phyloP scores from a whole-genome alignment of 2,797 vertebrate genomes.

The Echeneis naucrates region DNA sequence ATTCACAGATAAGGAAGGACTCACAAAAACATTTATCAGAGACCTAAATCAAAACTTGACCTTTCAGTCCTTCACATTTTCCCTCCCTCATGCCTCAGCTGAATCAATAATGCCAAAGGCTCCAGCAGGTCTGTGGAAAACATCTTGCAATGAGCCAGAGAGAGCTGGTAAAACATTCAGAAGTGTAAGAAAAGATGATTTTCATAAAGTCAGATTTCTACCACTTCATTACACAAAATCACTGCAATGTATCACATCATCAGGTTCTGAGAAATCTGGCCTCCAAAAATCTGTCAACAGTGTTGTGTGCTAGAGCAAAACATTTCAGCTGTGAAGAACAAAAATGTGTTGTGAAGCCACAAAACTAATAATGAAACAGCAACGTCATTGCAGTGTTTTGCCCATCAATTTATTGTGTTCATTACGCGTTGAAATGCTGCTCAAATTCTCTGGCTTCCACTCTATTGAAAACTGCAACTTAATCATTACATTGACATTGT shows the following conservation, averaged over 20 bases:
- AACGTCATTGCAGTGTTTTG: conserved; percentile 3
- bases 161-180: not conserved
- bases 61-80: conserved; percentile 56
- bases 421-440: not conserved
- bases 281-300: conserved; percentile 2
- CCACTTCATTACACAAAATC: conserved; percentile 18
- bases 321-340: conserved; percentile 18
- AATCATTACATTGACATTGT: too few species aligned
- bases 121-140: conserved; percentile 1
- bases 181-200: not conserved
- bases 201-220: conserved; percentile 2
- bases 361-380: conserved; percentile 2
- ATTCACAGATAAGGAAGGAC: conserved; percentile 49
- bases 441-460: conserved; percentile 4
- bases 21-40: conserved; percentile 54
- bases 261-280: conserved; percentile 11
- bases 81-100: conserved; percentile 1
- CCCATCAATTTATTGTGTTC: conserved; percentile 15
- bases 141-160: not conserved
- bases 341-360: conserved; percentile 25
- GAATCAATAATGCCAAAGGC: conserved; percentile 46
- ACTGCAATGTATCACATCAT: conserved; percentile 19
- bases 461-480: conserved; percentile 9
- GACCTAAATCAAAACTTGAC: conserved; percentile 60
- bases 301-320: conserved; percentile 2